A percentile compares a stretch with the other conserved stretches of the same genome.
Conservation (phyloP, 1,140 invertebrate genomes). For the Calliphora vicina region DNA sequence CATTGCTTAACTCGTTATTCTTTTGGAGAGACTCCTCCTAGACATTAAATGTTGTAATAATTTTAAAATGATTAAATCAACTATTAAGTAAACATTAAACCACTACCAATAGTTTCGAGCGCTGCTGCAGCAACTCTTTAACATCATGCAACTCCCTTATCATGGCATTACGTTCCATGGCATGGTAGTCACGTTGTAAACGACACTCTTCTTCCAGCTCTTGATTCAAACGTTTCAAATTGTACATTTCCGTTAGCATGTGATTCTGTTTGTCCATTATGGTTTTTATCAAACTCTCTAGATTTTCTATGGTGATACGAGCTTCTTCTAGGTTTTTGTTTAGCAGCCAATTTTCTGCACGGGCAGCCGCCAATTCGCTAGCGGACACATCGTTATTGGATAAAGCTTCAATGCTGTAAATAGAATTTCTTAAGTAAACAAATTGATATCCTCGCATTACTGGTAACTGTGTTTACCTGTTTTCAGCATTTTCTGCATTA, state of each 20-base stretch:
- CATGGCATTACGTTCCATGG: slow-evolving; percentile 52
- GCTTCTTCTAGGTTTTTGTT: slow-evolving; percentile 49
- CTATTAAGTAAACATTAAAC: neutral
- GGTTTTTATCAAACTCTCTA: slow-evolving; percentile 49
- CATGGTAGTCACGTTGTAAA: slow-evolving; percentile 53
- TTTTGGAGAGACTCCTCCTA: slow-evolving; percentile 34
- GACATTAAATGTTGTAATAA: neutral
- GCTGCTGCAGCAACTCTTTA: slow-evolving; percentile 36
- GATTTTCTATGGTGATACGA: slow-evolving; percentile 48
- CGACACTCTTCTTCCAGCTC: slow-evolving; percentile 47
- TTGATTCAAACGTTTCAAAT: slow-evolving; percentile 46
- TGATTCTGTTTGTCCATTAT: slow-evolving; percentile 53
- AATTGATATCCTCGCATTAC: neutral
- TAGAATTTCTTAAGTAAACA: neutral
- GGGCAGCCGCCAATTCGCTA: slow-evolving; percentile 45
- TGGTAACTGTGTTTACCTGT: neutral
- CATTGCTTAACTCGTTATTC: slow-evolving; percentile 33
- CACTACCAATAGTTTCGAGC: slow-evolving; percentile 34
- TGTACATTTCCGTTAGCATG: slow-evolving; percentile 47
- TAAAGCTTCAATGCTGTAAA: neutral
- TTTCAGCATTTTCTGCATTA: neutral
- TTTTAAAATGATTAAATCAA: neutral
- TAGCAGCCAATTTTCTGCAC: slow-evolving; percentile 53
- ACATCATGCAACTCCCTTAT: slow-evolving; percentile 48
- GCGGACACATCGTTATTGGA: slow-evolving; percentile 39